These are phyloP conservation scores for Poicephalus meyeri DNA, from an alignment of 2,113 vertebrate species.

Conservation along the genomic window DNA sequence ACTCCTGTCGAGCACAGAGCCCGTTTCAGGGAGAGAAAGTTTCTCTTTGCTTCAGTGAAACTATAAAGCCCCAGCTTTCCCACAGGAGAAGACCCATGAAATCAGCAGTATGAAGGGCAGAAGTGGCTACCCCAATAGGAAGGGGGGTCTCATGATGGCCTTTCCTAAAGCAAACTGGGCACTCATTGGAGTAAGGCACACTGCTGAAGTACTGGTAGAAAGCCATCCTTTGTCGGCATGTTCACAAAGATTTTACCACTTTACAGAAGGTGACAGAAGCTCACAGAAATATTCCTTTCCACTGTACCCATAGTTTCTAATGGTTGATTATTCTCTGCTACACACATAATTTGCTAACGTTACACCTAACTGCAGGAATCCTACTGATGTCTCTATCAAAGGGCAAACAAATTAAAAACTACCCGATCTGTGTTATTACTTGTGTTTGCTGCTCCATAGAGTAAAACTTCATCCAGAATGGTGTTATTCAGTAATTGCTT, in stretches of 20 bases:
- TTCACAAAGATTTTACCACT: neutral
- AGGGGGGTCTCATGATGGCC: neutral
- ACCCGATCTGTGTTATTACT: neutral
- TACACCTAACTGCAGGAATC: neutral
- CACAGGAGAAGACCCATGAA: neutral
- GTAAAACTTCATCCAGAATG: neutral
- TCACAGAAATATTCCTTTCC: neutral
- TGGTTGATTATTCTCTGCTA: neutral
- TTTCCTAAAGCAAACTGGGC: neutral
- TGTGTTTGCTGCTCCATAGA: neutral
- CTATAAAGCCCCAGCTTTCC: neutral
- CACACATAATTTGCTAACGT: accelerated
- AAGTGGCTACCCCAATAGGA: accelerated
- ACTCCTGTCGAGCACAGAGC: neutral
- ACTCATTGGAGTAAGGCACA: neutral
- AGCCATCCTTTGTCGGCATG: neutral
- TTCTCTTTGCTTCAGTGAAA: neutral
- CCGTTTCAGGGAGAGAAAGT: neutral
- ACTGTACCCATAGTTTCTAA: neutral
- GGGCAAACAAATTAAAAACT: neutral
- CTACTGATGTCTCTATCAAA: neutral
- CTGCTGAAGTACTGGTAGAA: neutral
- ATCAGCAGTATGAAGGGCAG: neutral
- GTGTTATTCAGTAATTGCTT: neutral
- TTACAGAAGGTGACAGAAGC: neutral